These are phyloP conservation scores for Clarias batrachus DNA, from an alignment of 2,113 vertebrate species.

Conservation along the genomic window DNA sequence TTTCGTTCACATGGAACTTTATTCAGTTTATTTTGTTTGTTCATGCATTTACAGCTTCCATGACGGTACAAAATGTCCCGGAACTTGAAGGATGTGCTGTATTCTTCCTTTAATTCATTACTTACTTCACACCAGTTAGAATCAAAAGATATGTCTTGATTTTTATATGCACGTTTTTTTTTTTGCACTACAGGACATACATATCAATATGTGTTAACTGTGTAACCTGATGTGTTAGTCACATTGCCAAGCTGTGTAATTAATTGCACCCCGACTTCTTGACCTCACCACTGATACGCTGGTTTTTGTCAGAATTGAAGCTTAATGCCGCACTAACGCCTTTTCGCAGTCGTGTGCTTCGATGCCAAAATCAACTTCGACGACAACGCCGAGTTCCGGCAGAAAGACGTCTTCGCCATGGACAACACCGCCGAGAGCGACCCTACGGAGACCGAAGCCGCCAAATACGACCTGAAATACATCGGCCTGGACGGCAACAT, in stretches of 20 bases:
- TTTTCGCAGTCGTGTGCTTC: conserved; percentile 89
- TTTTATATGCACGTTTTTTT: not conserved
- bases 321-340: not conserved
- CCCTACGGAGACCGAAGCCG: conserved; percentile 90
- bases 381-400: conserved; percentile 97
- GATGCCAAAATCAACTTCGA: conserved; percentile 99
- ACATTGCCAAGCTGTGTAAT: not conserved
- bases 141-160: not conserved
- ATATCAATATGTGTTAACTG: not conserved
- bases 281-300: not conserved
- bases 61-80: not conserved
- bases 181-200: not conserved
- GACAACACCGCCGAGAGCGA: conserved; percentile 93
- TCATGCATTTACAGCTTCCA: not conserved
- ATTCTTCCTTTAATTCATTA: too few species aligned
- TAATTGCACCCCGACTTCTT: not conserved
- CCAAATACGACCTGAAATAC: conserved; percentile 94
- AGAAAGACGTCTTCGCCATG: conserved; percentile 95
- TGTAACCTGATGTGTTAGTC: not conserved
- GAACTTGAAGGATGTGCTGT: not conserved
- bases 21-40: not conserved
- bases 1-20: not conserved
- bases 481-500: conserved; percentile 98
- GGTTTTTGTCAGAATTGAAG: not conserved
- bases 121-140: not conserved